Percentiles rank a stretch among this genome's conserved stretches.
Evolutionary conservation across 2,113 vertebrate species (phyloP).

Genomic region (Halichoerus grypus): DNA sequence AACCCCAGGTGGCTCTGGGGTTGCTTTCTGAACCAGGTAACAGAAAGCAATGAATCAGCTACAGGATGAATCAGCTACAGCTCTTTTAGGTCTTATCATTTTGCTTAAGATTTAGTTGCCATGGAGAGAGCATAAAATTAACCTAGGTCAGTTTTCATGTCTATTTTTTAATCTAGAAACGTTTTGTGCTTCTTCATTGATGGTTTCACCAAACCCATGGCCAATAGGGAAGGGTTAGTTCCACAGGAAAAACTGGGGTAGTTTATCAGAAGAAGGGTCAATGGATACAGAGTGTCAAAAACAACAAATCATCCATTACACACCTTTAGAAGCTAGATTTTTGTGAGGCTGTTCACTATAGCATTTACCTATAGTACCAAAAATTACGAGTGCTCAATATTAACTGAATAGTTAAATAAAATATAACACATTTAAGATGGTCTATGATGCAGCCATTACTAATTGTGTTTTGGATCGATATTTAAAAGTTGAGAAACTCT

Average conservation of each 20-base stretch:
- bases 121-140: slow-evolving; percentile 57
- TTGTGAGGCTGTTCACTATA: background rate
- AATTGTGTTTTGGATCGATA: background rate
- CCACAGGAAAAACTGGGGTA: background rate
- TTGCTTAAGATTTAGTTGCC: slow-evolving; percentile 54
- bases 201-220: background rate
- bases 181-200: background rate
- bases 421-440: background rate
- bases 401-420: slow-evolving; percentile 17
- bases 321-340: slow-evolving; percentile 16
- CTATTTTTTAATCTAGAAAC: slow-evolving; percentile 47
- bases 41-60: slow-evolving; percentile 20
- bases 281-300: background rate
- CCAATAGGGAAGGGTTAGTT: background rate
- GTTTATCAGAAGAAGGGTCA: background rate
- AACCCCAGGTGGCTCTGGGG: background rate
- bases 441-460: background rate
- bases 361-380: background rate
- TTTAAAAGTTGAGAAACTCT: background rate
- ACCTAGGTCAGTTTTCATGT: background rate
- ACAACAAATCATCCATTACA: background rate
- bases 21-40: background rate
- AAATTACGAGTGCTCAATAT: background rate
- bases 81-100: slow-evolving; percentile 11
- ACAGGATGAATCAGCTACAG: background rate